Evolutionary conservation across 2,797 vertebrate genomes (phyloP).

Genomic region (Spinibarbus caldwelli): DNA sequence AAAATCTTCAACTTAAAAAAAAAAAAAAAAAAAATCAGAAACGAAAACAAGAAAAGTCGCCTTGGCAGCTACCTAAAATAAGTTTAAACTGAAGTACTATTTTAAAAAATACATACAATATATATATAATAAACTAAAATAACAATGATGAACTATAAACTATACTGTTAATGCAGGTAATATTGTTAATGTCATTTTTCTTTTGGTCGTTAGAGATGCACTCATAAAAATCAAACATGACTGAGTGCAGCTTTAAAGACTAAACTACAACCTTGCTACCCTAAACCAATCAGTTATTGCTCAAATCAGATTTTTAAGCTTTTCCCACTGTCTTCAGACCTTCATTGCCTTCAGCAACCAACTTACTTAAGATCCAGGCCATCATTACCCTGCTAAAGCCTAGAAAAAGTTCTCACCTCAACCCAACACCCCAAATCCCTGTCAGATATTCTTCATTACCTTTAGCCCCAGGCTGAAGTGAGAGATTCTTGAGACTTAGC

Average conservation of each 20-base stretch:
- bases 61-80: no score
- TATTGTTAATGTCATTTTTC: neutral
- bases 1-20: neutral
- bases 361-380: slow-evolving; percentile 65
- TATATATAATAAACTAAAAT: no score
- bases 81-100: no score
- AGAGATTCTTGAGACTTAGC: slow-evolving; percentile 71
- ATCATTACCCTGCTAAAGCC: slow-evolving; percentile 71
- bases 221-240: neutral
- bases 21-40: no score
- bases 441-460: slow-evolving; percentile 76
- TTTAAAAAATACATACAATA: no score
- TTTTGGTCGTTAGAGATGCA: neutral
- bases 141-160: no score
- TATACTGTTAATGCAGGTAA: no score
- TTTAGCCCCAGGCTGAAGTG: slow-evolving; percentile 54
- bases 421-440: slow-evolving; percentile 67
- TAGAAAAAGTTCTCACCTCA: slow-evolving; percentile 70
- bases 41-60: no score
- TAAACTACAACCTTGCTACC: neutral
- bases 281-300: neutral
- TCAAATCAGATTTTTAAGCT: slow-evolving; percentile 44
- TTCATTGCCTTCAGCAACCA: slow-evolving; percentile 63
- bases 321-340: neutral
- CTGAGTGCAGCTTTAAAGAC: neutral